Evolutionary conservation across 1,140 invertebrate species (phyloP).

Genomic region (Physella acuta): DNA sequence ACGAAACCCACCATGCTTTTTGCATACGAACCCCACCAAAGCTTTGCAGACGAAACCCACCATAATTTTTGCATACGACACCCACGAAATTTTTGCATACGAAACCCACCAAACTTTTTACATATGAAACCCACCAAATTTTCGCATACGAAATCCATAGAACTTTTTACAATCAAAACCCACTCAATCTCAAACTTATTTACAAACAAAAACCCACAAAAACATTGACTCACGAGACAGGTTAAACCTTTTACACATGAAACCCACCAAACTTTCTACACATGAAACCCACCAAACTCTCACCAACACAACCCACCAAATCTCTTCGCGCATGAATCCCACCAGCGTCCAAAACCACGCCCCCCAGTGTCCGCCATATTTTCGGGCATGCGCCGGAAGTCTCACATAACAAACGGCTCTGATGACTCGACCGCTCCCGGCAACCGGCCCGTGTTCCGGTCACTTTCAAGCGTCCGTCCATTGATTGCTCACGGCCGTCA

Average conservation of each 20-base stretch:
- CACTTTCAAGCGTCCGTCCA: constrained; percentile 19
- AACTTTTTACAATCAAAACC: too few species aligned
- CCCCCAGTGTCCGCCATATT: neutral
- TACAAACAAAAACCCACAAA: neutral
- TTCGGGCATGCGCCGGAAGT: neutral
- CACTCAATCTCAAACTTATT: too few species aligned
- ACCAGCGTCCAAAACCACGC: neutral
- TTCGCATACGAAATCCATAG: too few species aligned
- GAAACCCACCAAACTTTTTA: too few species aligned
- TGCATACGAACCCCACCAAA: too few species aligned
- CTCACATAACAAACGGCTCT: constrained; percentile 12
- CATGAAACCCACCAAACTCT: neutral
- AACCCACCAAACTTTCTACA: neutral
- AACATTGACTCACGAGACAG: neutral
- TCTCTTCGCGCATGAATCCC: neutral
- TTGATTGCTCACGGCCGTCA: constrained; percentile 8
- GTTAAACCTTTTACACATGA: neutral
- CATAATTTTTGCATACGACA: too few species aligned
- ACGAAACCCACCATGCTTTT: too few species aligned
- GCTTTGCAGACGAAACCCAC: too few species aligned
- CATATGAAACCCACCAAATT: too few species aligned
- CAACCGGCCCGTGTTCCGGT: neutral
- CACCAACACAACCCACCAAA: too few species aligned
- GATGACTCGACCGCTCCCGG: constrained; percentile 1
- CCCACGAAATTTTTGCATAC: too few species aligned